These are phyloP conservation scores for Tachina grossa DNA, from an alignment of 2,888 invertebrate genomes.

Conservation along the genomic window DNA sequence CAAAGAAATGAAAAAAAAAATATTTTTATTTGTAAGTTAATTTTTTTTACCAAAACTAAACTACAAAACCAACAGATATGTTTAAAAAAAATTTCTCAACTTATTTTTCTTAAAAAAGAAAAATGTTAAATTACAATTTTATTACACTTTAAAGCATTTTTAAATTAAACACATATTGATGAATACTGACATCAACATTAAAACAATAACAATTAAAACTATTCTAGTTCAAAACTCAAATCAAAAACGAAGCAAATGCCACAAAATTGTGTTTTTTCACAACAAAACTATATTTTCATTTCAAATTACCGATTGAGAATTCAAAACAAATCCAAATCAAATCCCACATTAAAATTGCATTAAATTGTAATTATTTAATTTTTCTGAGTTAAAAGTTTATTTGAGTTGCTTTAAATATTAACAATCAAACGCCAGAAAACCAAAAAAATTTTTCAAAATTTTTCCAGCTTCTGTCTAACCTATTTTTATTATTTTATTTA, in stretches of 20 bases:
- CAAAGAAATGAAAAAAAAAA: conserved; percentile 9
- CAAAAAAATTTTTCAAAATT: conserved; percentile 45
- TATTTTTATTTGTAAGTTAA: conserved; percentile 33
- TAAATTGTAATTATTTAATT: conserved; percentile 33
- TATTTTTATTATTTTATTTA: conserved; percentile 18
- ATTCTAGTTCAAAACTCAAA: conserved; percentile 27
- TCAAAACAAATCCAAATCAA: conserved; percentile 31
- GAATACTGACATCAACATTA: conserved; percentile 43
- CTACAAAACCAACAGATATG: background rate
- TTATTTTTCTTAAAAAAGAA: conserved; percentile 11
- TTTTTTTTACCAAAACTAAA: conserved; percentile 35
- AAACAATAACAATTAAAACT: conserved; percentile 59
- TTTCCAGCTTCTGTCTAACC: conserved; percentile 49
- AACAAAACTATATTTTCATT: conserved; percentile 20
- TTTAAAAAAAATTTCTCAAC: background rate
- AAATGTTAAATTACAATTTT: conserved; percentile 3
- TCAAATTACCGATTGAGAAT: conserved; percentile 1
- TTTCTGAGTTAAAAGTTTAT: conserved; percentile 34
- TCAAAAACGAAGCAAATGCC: conserved; percentile 67
- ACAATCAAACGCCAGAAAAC: conserved; percentile 14
- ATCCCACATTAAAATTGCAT: conserved; percentile 55
- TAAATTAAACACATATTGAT: conserved; percentile 36
- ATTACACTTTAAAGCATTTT: conserved; percentile 10
- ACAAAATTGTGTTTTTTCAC: conserved; percentile 47
- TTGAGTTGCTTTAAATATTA: conserved; percentile 59